These are phyloP conservation scores for Daphoenositta chrysoptera DNA, from an alignment of 2,113 vertebrate genomes.

Conservation along the genomic window DNA sequence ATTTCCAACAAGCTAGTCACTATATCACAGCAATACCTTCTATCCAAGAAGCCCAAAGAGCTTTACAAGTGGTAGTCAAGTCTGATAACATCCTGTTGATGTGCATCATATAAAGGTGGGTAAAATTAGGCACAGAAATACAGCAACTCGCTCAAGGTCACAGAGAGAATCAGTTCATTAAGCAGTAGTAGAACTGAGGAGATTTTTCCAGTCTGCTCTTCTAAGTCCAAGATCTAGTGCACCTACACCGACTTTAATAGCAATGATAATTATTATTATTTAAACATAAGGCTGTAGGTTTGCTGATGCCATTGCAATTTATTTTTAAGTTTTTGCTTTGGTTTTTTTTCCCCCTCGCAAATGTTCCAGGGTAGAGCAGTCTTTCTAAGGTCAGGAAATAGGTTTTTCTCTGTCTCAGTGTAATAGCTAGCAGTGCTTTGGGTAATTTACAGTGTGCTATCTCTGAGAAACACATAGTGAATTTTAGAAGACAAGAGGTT, in stretches of 20 bases:
- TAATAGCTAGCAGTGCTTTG: neutral
- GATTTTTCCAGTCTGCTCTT: neutral
- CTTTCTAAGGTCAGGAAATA: neutral
- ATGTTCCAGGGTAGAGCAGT: neutral
- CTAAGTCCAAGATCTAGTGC: neutral
- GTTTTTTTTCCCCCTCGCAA: neutral
- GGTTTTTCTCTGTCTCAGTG: neutral
- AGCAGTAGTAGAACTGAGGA: neutral
- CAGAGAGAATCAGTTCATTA: neutral
- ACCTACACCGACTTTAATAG: neutral
- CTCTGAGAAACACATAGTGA: neutral
- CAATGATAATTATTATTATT: neutral
- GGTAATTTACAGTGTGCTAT: neutral
- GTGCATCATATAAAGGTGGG: conserved; percentile 22
- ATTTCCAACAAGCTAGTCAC: conserved; percentile 23
- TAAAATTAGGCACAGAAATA: conserved; percentile 27
- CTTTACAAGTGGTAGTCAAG: conserved; percentile 37
- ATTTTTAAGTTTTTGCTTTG: neutral
- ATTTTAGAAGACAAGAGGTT: neutral
- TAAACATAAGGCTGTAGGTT: neutral
- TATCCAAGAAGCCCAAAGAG: conserved; percentile 4
- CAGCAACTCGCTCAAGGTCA: conserved; percentile 20
- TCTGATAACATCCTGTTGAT: conserved; percentile 27
- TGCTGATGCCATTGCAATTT: neutral
- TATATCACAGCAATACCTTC: conserved; percentile 15